These are phyloP conservation scores for Cremastinae sp. DNA, from an alignment of 2,888 invertebrate species.

Conservation along the genomic window DNA sequence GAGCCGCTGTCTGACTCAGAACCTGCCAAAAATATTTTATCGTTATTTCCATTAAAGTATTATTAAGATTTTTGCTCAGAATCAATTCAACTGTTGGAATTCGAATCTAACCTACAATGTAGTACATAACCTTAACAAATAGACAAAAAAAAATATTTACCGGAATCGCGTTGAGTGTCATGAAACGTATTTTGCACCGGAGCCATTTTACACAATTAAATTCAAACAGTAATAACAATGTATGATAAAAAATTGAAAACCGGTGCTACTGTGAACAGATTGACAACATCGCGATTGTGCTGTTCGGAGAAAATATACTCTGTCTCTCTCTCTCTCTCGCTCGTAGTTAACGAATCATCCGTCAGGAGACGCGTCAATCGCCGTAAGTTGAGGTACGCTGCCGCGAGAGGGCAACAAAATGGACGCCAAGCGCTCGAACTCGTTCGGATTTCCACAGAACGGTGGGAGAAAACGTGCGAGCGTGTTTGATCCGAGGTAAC, in stretches of 20 bases:
- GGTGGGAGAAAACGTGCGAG: slow-evolving; percentile 13
- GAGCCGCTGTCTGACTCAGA: slow-evolving; percentile 82
- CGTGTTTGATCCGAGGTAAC: slow-evolving; percentile 41
- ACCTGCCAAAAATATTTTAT: slow-evolving; percentile 67
- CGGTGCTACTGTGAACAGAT: slow-evolving; percentile 9
- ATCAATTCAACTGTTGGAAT: not conserved
- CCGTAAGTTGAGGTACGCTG: slow-evolving; percentile 1
- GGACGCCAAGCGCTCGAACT: slow-evolving; percentile 1
- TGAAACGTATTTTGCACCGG: slow-evolving; percentile 64
- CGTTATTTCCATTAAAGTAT: no score
- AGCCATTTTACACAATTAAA: slow-evolving; percentile 63
- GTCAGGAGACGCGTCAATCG: not conserved
- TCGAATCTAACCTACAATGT: slow-evolving; percentile 46
- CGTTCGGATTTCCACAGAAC: not conserved
- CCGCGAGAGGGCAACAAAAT: slow-evolving; percentile 47
- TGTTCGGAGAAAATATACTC: no score
- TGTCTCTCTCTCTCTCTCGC: not conserved
- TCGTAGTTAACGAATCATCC: not conserved
- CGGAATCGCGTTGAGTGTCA: slow-evolving; percentile 74
- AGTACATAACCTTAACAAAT: not conserved
- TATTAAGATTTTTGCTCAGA: no score
- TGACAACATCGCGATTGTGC: slow-evolving; percentile 31
- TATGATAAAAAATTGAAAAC: not conserved
- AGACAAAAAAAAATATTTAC: slow-evolving; percentile 59
- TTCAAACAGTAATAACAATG: not conserved